phyloP scores from a whole-genome alignment of 2,113 vertebrate species.

The Pseudonaja textilis region DNA sequence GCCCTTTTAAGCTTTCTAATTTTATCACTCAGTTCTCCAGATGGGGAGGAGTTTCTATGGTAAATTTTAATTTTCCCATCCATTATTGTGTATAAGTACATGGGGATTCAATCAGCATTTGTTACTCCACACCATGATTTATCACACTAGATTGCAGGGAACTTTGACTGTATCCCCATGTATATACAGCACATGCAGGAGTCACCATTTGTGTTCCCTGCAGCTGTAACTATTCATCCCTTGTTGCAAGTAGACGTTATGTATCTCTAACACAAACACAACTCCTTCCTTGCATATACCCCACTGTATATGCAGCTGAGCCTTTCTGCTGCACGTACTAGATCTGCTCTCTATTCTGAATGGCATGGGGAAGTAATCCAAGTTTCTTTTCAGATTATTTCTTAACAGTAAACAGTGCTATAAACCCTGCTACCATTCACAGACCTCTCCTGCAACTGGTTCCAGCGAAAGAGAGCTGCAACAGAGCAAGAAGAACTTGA shows the following conservation, averaged over 20 bases:
- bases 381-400: neutral
- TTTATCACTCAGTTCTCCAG: neutral
- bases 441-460: neutral
- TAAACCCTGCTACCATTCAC: neutral
- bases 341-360: neutral
- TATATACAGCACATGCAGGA: neutral
- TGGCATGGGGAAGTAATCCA: neutral
- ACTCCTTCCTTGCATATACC: neutral
- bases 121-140: neutral
- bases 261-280: neutral
- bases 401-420: neutral
- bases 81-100: neutral
- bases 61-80: neutral
- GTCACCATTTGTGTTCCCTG: neutral
- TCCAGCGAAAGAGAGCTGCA: neutral
- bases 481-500: neutral
- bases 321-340: neutral
- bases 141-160: neutral
- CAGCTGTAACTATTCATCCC: neutral
- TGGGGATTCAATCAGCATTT: neutral
- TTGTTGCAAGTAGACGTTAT: neutral
- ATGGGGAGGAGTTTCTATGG: neutral
- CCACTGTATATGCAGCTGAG: neutral
- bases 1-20: neutral
- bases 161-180: neutral